Percentiles rank a stretch among this genome's conserved stretches.
Evolutionary conservation across 2,113 vertebrate species (phyloP).

Genomic region (Prionailurus viverrinus): DNA sequence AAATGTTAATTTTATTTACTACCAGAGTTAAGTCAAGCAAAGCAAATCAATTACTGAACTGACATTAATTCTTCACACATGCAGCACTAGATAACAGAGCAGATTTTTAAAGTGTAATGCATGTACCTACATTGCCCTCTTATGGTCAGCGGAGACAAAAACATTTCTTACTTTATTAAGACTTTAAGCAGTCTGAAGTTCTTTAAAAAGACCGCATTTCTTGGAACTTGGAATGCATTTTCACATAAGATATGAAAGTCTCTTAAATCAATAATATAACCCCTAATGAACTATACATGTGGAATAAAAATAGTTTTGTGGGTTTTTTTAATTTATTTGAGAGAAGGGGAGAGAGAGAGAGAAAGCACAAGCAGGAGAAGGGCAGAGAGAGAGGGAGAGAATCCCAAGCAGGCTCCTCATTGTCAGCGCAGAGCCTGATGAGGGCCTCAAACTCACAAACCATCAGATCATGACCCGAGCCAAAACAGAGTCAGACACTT

Average conservation of each 20-base stretch:
- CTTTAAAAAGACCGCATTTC: constrained; percentile 15
- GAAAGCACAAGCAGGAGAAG: no score
- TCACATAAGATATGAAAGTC: not conserved
- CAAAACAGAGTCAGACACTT: no score
- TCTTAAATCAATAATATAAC: not conserved
- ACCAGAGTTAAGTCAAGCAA: constrained; percentile 66
- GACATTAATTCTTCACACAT: constrained; percentile 51
- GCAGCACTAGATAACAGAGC: not conserved
- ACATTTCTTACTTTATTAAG: not conserved
- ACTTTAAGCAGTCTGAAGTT: not conserved
- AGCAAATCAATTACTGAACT: constrained; percentile 69
- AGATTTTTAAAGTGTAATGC: not conserved
- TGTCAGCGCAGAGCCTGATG: no score
- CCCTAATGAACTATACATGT: not conserved
- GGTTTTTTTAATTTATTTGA: no score
- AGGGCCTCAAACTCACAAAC: no score
- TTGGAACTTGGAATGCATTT: not conserved
- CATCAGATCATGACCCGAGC: no score
- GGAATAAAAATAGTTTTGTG: constrained; percentile 25
- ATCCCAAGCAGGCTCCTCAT: no score
- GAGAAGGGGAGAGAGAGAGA: no score
- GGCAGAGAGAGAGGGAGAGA: no score
- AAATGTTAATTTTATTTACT: constrained; percentile 76
- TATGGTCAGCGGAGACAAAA: constrained; percentile 32
- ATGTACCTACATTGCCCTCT: constrained; percentile 62